Base-by-base conservation (phyloP, 2,113 vertebrate species). In the Thamnaconus septentrionalis region DNA sequence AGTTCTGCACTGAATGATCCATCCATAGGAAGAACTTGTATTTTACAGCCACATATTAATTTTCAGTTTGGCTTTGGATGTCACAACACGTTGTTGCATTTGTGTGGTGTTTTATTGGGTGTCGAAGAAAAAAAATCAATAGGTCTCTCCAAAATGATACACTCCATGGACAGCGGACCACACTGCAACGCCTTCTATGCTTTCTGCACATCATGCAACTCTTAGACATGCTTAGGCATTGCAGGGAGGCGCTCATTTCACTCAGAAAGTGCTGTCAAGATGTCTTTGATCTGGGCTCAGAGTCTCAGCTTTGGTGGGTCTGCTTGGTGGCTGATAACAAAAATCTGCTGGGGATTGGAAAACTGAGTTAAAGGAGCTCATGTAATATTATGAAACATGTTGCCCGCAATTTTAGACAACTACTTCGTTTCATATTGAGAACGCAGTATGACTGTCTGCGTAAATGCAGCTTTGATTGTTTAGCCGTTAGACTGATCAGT, bases 261-360 rank as follows among this genome's bases (percentile, higher is more conserved):
- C 18, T 70, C 11, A 53, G 5, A 60, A 60, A 50, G 61, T 58
- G 56, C 65, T 70, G 59, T 83, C 56, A 64, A 53, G 63, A 52
- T 50, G 51, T 71, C 53, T 72, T 61, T 71, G 53, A 73, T 61
- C 70, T n/a, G 51, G 50, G 6, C 59, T 64, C 66, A 39, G 3
- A 41, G 47, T 65, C 59, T 57, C 5, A 31, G 18, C 59, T 60
- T 18, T n/a, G 5, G 53, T 62, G 59, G 63, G 61, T 64, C 64
- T 71, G 67, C 57, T 71, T 63, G 58, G 62, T 18, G 18, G 53
- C 55, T 54, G 64, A 66, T 60, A 71, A 74, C 69, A 58, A 39
- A 58, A 56, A 62, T 59, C n/a, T 47, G 46, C 5, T 47, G 18
- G 18, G 53, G 47, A 53, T 39, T 72, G 8, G 5, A 12, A 63